Evolutionary conservation across 2,888 invertebrate genomes (phyloP), one percentile per base, ranked within the genome.

Genomic region (Elmis aenea): DNA sequence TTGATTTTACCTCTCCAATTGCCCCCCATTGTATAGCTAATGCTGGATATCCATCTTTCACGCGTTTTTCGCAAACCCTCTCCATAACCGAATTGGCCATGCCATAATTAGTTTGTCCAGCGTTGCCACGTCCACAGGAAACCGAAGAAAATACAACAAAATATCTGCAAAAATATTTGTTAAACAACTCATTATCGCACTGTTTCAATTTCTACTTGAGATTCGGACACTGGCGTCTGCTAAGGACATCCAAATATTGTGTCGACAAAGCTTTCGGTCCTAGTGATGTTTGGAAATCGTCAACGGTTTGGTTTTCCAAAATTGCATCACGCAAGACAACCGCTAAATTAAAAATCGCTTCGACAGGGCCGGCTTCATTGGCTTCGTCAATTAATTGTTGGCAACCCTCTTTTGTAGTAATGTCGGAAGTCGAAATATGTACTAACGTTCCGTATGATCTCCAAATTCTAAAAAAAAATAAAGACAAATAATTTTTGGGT

Each of bases 131-230:
- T 10, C 93, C 93, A 61, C 92, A 91, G 0, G 88, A 84, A 3
- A 93, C 87, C 10, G 92, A 92, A 0, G 93, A 93, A 70, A 93
- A 94, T 12, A 88, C 80, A 1, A 94, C 91, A 63, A 94, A 94
- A 68, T 85, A 76, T 55, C 80, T 74, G 53, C 6, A 42, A 40
- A 13, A 26, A 24, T 18, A 1, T 21, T 37, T 38, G 3, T n/a
- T 2, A 2, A 6, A n/a, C 10, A 23, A 5, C 5, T 9, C 5
- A 8, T 15, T 8, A 9, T 10, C 5, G 13, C 12, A 5, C 9
- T 3, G 4, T 14, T 3, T 15, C 10, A 21, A 13, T 3, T 33
- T 33, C 42, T 34, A 57, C 55, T 72, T 61, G 23, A 77, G 52
- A 1, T 69, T 25, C 0, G 74, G 74, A 40, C 82, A 83, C 34